Evolutionary conservation across 2,113 vertebrate species (phyloP).

Genomic region (Urocitellus parryii): DNA sequence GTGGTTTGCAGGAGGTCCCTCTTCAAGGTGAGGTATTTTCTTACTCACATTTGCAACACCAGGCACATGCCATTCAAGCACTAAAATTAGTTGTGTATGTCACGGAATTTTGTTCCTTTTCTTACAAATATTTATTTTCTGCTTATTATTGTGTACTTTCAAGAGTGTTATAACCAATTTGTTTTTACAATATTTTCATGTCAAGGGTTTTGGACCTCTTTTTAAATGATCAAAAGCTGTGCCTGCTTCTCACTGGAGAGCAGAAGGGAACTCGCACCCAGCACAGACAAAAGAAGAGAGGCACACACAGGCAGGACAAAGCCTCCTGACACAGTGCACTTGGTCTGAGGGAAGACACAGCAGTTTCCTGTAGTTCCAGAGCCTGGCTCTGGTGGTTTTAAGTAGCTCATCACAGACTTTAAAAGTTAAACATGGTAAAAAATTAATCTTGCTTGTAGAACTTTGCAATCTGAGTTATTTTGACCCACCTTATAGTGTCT

Average conservation of each 20-base stretch:
- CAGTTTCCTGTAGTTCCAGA: neutral
- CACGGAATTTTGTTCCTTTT: neutral
- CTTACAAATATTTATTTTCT: neutral
- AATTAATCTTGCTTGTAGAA: neutral
- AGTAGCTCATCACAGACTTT: neutral
- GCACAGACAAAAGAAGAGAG: neutral
- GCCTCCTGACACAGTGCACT: fast-evolving
- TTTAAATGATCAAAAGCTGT: neutral
- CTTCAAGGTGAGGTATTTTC: neutral
- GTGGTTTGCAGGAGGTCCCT: neutral
- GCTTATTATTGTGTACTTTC: neutral
- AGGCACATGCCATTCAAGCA: neutral
- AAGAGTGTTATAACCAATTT: neutral
- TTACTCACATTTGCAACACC: neutral
- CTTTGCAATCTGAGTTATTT: neutral
- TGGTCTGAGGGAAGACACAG: neutral
- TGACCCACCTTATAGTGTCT: neutral
- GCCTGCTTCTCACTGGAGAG: neutral
- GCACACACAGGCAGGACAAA: neutral
- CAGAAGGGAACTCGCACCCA: neutral
- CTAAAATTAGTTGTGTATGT: neutral
- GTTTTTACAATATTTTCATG: neutral
- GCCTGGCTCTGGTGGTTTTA: neutral
- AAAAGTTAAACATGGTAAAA: neutral
- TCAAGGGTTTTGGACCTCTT: neutral